Base-by-base conservation (phyloP, 1,140 invertebrate species). In the Polypedilum vanderplanki region DNA sequence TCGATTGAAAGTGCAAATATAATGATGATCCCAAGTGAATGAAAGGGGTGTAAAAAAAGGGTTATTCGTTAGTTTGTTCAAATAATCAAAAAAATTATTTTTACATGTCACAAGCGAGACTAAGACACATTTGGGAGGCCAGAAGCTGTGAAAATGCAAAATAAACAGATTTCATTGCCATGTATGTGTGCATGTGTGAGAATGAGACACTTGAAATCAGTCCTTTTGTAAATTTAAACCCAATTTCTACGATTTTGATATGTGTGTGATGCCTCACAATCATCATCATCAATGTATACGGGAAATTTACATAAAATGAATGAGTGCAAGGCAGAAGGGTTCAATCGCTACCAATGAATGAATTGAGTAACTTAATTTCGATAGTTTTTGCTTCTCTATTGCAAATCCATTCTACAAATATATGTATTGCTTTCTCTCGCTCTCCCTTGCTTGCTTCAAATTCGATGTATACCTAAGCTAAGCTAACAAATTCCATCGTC, bases 351-450 rank as follows among this genome's bases (percentile, higher is more conserved):
- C 46, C 46, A 57, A 57, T 57, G 46, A 57, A 57, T 57, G n/a
- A 57, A 57, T 57, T 57, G 46, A 57, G 46, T 57, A 57, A 57
- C 46, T 57, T 57, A 57, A 57, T 57, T 57, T 57, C 46, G 46
- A 57, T 57, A 57, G 46, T 57, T 57, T n/a, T n/a, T 57, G 15
- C 4, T 57, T 57, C 46, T 57, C 46, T 15, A 57, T 57, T 57
- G 46, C 46, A n/a, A 57, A n/a, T 57, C 5, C 24, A 33, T 33
- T 33, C 24, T 33, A 1, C 24, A 33, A 33, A 33, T 33, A 33
- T 33, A n/a, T n/a, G n/a, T n/a, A n/a, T n/a, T n/a, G n/a, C n/a
- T n/a, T n/a, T n/a, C n/a, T n/a, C n/a, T n/a, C n/a, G n/a, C 24
- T 33, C 24, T 5, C 24, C 5, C 5, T 33, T 33, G 24, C 24